Evolutionary conservation across 2,888 invertebrate species (phyloP).

Genomic region (Diaphora mendica): DNA sequence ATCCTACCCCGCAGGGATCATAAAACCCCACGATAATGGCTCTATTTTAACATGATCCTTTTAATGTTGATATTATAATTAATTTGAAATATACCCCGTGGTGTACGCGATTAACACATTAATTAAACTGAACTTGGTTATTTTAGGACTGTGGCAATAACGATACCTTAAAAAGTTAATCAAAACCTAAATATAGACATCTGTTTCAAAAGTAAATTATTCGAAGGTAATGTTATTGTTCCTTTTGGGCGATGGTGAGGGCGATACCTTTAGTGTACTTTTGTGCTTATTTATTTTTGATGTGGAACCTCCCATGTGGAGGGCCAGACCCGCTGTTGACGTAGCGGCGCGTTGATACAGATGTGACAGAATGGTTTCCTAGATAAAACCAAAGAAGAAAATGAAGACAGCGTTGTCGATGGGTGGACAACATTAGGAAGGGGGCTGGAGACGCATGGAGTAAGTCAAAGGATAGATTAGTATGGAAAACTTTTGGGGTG

Average conservation of each 20-base stretch:
- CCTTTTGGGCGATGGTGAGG: neutral
- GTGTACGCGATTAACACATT: constrained; percentile 22
- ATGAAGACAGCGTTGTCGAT: too few relatives aligned
- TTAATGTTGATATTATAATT: constrained; percentile 35
- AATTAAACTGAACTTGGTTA: constrained; percentile 14
- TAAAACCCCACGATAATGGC: constrained; percentile 27
- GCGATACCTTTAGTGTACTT: neutral
- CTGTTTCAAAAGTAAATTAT: neutral
- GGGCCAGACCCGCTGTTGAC: too few relatives aligned
- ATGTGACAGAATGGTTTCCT: too few relatives aligned
- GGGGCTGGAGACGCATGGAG: too few relatives aligned
- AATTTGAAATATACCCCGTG: constrained; percentile 27
- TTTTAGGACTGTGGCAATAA: constrained; percentile 10
- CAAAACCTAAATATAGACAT: neutral
- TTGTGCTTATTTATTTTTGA: neutral
- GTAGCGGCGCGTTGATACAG: too few relatives aligned
- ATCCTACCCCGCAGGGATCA: constrained; percentile 24
- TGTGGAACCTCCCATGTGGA: neutral
- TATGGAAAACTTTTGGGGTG: too few relatives aligned
- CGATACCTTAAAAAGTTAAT: neutral
- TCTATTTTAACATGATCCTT: constrained; percentile 21
- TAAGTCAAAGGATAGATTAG: too few relatives aligned
- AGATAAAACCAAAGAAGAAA: too few relatives aligned
- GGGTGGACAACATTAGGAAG: too few relatives aligned
- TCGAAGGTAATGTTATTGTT: neutral